Conservation (phyloP, 2,888 invertebrate species). For the Thelaira solivaga region DNA sequence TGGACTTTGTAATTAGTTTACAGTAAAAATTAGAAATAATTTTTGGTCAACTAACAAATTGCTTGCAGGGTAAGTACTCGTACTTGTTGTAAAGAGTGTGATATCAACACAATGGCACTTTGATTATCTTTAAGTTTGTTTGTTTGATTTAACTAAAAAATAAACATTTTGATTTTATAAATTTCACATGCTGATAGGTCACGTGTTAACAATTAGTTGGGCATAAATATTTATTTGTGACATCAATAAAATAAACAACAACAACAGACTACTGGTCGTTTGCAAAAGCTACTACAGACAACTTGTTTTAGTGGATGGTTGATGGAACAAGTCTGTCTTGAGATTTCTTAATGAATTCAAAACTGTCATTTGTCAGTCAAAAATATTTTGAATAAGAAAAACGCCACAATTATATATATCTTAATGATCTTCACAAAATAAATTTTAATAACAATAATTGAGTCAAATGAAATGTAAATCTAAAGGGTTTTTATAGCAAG, state of each 20-base stretch:
- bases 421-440: background rate
- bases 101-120: slow-evolving; percentile 55
- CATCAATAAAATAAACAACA: slow-evolving; percentile 41
- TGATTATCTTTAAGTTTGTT: slow-evolving; percentile 23
- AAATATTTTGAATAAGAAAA: background rate
- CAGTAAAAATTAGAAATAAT: too few relatives aligned
- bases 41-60: too few relatives aligned
- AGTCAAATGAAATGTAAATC: too few relatives aligned
- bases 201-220: slow-evolving; percentile 74
- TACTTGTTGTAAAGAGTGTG: slow-evolving; percentile 42
- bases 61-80: too few relatives aligned
- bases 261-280: slow-evolving; percentile 1
- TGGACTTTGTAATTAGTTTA: too few relatives aligned
- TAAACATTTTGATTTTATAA: slow-evolving; percentile 55
- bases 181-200: slow-evolving; percentile 70
- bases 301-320: slow-evolving; percentile 18
- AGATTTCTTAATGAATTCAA: slow-evolving; percentile 27
- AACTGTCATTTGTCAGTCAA: slow-evolving; percentile 59
- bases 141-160: slow-evolving; percentile 10
- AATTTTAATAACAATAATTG: too few relatives aligned
- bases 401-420: background rate
- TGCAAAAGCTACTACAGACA: slow-evolving; percentile 21
- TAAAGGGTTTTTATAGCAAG: too few relatives aligned
- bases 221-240: slow-evolving; percentile 64
- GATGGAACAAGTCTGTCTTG: background rate